Percentiles rank a stretch among this genome's conserved stretches.
Evolutionary conservation across 2,113 vertebrate species (phyloP).

Genomic region (Protomyctophum bolini): DNA sequence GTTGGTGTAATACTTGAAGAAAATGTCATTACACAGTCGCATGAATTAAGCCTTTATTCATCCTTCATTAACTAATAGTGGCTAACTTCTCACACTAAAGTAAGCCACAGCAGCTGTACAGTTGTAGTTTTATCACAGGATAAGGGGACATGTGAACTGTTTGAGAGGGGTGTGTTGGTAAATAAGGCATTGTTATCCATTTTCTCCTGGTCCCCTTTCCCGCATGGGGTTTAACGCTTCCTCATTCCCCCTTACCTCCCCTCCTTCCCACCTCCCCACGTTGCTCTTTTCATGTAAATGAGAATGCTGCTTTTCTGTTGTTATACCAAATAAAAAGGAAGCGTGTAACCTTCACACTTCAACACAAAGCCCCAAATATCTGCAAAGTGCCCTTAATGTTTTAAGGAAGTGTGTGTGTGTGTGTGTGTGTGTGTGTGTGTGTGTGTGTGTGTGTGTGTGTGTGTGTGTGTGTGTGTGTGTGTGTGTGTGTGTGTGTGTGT

Average conservation of each 20-base stretch:
- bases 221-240: conserved; percentile 62
- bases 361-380: conserved; percentile 79
- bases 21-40: neutral
- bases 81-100: conserved; percentile 12
- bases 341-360: conserved; percentile 81
- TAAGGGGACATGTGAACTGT: conserved; percentile 58
- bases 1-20: neutral
- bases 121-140: conserved; percentile 73
- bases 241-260: conserved; percentile 13
- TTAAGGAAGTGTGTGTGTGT: conserved; percentile 63
- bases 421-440: conserved; percentile 27
- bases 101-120: conserved; percentile 22
- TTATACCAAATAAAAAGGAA: conserved; percentile 85
- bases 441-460: conserved; percentile 29
- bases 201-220: conserved; percentile 73
- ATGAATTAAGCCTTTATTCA: conserved; percentile 8
- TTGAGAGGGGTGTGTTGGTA: conserved; percentile 55
- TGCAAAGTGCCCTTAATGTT: conserved; percentile 75
- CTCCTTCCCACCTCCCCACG: conserved; percentile 44
- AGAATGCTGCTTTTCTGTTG: conserved; percentile 79
- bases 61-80: conserved; percentile 1
- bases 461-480: conserved; percentile 28
- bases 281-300: conserved; percentile 85
- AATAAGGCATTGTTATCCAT: conserved; percentile 76
- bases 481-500: conserved; percentile 24